Base-by-base conservation (phyloP, 2,888 invertebrate species). In the Andrena haemorrhoa region DNA sequence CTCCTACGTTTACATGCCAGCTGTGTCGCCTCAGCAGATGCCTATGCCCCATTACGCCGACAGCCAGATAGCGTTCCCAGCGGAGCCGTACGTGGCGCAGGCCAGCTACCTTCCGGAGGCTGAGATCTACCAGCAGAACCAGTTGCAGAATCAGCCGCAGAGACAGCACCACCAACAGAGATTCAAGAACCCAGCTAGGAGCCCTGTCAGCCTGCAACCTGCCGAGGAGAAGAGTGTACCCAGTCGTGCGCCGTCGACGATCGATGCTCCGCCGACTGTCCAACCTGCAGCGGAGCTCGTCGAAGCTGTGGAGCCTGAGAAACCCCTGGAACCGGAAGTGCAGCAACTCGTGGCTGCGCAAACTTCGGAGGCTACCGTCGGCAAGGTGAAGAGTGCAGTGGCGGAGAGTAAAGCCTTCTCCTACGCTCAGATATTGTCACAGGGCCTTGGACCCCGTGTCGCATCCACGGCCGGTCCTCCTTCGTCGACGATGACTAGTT, bases 361-460 rank as follows among this genome's bases (percentile, higher is more conserved):
- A 12, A 16, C 26, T 7, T 3, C 51, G 2, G 78, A 75, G 6
- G 8, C 12, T 0, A 12, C 10, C 1, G 3, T 29, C 0, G 6
- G 8, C 12, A 65, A 51, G 7, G 23, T 29, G 16, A 84, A 56
- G 26, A 29, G 0, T 12, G n/a, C 53, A 20, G 1, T 33, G 3
- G 88, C 92, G 23, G 87, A 88, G 29, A 90, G 88, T 1, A 84
- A 84, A 49, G 71, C 89, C 4, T 95, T 96, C 89, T 96, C 97
- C 0, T 97, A 97, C 91, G 97, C 97, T 2, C 96, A 96, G 94
- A 96, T 96, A 91, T 94, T 97, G 88, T 96, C 96, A 56, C 95
- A 96, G 83, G 97, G 97, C 49, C 94, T 96, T 60, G 94, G 87
- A 83, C 89, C 90, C 63, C 88, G 91, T 53, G 92, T 82, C 0